These are phyloP conservation scores for Trichosurus vulpecula DNA, from an alignment of 2,797 vertebrate genomes.

Conservation along the genomic window DNA sequence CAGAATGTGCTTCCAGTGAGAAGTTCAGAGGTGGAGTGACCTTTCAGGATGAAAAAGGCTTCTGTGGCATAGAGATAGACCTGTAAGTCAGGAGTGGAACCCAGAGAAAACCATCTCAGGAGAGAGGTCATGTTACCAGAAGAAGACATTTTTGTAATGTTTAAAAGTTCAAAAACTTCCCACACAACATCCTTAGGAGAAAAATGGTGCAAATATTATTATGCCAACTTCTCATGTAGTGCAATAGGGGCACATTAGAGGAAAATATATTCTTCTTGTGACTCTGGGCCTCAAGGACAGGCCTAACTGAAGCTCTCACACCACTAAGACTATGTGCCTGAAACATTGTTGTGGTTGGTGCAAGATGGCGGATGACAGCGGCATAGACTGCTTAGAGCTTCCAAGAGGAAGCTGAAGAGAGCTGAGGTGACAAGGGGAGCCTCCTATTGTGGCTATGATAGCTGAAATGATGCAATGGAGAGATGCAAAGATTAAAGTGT, in stretches of 20 bases:
- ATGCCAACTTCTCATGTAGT: neutral
- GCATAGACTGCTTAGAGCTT: neutral
- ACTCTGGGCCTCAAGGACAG: neutral
- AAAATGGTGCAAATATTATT: neutral
- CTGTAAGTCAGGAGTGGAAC: neutral
- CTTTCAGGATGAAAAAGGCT: neutral
- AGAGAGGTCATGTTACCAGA: neutral
- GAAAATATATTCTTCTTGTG: neutral
- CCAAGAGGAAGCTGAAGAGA: neutral
- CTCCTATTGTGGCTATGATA: neutral
- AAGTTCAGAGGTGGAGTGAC: neutral
- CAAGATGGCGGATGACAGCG: neutral
- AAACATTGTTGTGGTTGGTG: neutral
- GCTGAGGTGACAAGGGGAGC: neutral
- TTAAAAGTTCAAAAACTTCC: neutral
- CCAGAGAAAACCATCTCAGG: neutral
- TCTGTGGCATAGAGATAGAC: neutral
- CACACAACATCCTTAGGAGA: neutral
- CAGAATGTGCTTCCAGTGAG: neutral
- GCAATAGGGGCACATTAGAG: neutral
- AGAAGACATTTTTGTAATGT: neutral
- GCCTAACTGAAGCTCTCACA: neutral
- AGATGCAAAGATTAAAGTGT: neutral
- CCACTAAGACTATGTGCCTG: neutral
- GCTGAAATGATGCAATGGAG: neutral